phyloP scores from a whole-genome alignment of 92 coral and sea anemone species.

The Epizoanthus rinbou region DNA sequence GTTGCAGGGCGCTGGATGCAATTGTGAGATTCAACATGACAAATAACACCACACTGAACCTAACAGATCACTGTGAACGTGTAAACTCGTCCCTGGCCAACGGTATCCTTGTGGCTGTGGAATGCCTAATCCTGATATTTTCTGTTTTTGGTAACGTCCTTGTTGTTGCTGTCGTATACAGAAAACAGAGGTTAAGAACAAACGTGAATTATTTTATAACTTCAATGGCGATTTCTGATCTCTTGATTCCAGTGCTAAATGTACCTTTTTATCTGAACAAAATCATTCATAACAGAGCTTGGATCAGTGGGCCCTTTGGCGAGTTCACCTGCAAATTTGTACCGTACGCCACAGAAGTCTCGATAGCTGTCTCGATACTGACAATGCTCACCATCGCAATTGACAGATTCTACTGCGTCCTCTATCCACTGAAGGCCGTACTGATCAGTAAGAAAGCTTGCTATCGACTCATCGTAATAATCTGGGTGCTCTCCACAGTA shows the following conservation, averaged over 20 bases:
- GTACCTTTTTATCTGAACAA: slow-evolving; percentile 64
- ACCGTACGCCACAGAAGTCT: slow-evolving; percentile 64
- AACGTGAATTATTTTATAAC: slow-evolving; percentile 68
- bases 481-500: slow-evolving; percentile 61
- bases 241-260: slow-evolving; percentile 64
- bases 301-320: slow-evolving; percentile 60
- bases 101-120: background rate
- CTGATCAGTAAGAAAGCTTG: slow-evolving; percentile 56
- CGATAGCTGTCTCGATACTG: slow-evolving; percentile 62
- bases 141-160: slow-evolving; percentile 68
- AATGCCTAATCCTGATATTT: slow-evolving; percentile 21
- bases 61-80: too few relatives aligned
- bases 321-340: slow-evolving; percentile 65
- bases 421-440: slow-evolving; percentile 59
- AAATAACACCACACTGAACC: too few relatives aligned
- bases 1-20: too few relatives aligned
- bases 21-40: too few relatives aligned
- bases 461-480: slow-evolving; percentile 30
- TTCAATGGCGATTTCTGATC: slow-evolving; percentile 67
- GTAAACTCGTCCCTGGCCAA: background rate
- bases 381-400: slow-evolving; percentile 62
- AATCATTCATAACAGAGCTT: slow-evolving; percentile 51
- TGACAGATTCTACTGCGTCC: slow-evolving; percentile 68
- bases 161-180: slow-evolving; percentile 60
- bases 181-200: slow-evolving; percentile 56